Conservation (phyloP, 2,113 vertebrate species). For the Tragelaphus scriptus region DNA sequence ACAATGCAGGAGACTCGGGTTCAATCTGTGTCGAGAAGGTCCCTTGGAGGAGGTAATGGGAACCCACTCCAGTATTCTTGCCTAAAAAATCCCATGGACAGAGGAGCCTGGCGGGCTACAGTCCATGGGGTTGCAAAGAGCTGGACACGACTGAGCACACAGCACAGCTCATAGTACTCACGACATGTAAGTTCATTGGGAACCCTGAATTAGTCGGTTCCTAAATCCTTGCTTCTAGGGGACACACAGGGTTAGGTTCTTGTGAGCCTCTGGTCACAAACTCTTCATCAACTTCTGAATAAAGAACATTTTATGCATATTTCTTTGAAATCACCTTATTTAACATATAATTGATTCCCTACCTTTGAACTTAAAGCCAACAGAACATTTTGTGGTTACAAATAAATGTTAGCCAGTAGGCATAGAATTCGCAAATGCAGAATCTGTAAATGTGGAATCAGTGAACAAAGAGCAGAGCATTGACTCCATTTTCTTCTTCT, state of each 20-base stretch:
- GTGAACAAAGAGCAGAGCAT: neutral
- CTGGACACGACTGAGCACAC: neutral
- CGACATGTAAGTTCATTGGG: fast-evolving
- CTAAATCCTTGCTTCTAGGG: neutral
- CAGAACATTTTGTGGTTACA: neutral
- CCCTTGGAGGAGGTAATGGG: neutral
- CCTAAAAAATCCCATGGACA: neutral
- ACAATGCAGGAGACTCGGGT: neutral
- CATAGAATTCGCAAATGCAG: neutral
- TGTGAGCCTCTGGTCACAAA: neutral
- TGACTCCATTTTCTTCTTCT: neutral
- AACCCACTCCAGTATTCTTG: neutral
- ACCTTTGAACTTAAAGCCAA: neutral
- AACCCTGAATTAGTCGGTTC: neutral
- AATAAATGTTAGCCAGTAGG: neutral
- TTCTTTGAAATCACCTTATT: neutral
- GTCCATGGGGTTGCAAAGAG: neutral
- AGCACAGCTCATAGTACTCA: neutral
- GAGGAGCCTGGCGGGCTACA: neutral
- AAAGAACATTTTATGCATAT: too few relatives aligned
- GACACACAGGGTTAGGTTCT: neutral
- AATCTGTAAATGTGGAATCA: neutral
- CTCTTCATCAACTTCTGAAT: neutral
- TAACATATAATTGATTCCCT: neutral
- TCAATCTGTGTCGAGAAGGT: fast-evolving